phyloP scores from a whole-genome alignment of 2,888 invertebrate species.

The Pachycephus smyrnensis region DNA sequence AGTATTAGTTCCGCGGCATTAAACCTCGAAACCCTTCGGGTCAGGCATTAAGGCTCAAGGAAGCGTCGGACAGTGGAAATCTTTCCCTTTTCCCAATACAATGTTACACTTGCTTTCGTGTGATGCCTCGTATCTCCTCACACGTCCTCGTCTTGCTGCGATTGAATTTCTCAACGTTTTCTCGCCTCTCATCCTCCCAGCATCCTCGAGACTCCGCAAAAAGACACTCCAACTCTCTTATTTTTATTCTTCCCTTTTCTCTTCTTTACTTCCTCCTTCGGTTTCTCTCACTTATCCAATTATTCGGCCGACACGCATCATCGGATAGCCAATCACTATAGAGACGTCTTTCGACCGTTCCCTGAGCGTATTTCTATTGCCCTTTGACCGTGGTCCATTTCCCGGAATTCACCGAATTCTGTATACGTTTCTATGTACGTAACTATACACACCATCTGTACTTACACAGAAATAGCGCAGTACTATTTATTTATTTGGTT shows the following conservation, averaged over 20 bases:
- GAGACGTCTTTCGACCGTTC: neutral
- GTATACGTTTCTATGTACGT: neutral
- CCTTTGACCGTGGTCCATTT: neutral
- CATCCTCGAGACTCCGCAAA: neutral
- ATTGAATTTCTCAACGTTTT: neutral
- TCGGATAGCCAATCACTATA: neutral
- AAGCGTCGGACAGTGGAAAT: neutral
- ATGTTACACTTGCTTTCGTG: neutral
- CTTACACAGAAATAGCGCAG: neutral
- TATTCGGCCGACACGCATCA: slow-evolving; percentile 11
- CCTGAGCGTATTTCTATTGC: neutral
- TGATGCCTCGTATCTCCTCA: neutral
- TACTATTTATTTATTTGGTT: neutral
- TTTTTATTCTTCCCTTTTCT: slow-evolving; percentile 3
- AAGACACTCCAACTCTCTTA: neutral
- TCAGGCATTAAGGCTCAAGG: slow-evolving; percentile 4
- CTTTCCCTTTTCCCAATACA: neutral
- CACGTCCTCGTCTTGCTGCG: neutral
- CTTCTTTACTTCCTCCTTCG: neutral
- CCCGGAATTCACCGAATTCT: neutral
- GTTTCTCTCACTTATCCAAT: neutral
- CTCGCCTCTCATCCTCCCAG: neutral
- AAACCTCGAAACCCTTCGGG: slow-evolving; percentile 4
- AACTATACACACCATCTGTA: too few species aligned
- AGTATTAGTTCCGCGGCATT: slow-evolving; percentile 40